phyloP scores from a whole-genome alignment of 2,888 invertebrate species.

The Allolobophora icterica region DNA sequence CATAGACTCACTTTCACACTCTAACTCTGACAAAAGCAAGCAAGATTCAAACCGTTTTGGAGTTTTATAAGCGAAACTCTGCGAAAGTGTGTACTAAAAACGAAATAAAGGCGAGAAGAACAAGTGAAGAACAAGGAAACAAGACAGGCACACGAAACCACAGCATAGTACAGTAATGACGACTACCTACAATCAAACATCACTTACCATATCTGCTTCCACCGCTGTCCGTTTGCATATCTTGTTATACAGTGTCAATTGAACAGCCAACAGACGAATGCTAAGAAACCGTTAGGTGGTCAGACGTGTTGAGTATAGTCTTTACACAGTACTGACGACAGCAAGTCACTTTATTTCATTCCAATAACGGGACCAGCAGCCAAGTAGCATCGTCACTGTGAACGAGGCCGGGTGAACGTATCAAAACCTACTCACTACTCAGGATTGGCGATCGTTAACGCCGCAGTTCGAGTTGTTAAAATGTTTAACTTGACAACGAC shows the following conservation, averaged over 20 bases:
- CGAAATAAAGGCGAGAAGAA: not conserved
- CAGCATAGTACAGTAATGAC: not conserved
- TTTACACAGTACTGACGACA: not conserved
- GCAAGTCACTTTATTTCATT: not conserved
- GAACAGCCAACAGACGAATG: not conserved
- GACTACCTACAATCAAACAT: not conserved
- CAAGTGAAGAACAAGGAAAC: not conserved
- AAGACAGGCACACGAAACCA: no score
- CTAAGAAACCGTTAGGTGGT: not conserved
- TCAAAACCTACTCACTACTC: no score
- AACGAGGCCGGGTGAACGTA: not conserved
- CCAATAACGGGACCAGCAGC: not conserved
- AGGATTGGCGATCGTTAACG: not conserved
- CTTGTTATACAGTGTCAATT: not conserved
- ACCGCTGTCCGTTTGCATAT: not conserved
- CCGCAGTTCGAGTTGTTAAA: not conserved
- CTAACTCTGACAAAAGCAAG: not conserved
- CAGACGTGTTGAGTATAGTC: not conserved
- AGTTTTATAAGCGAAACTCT: not conserved
- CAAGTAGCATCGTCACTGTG: not conserved
- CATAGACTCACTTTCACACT: not conserved
- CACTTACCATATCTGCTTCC: conserved; percentile 17
- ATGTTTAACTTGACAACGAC: no score
- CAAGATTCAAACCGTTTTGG: not conserved
- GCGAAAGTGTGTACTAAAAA: not conserved